These are phyloP conservation scores for Antrozous pallidus DNA, from an alignment of 2,797 vertebrate species.

Conservation along the genomic window DNA sequence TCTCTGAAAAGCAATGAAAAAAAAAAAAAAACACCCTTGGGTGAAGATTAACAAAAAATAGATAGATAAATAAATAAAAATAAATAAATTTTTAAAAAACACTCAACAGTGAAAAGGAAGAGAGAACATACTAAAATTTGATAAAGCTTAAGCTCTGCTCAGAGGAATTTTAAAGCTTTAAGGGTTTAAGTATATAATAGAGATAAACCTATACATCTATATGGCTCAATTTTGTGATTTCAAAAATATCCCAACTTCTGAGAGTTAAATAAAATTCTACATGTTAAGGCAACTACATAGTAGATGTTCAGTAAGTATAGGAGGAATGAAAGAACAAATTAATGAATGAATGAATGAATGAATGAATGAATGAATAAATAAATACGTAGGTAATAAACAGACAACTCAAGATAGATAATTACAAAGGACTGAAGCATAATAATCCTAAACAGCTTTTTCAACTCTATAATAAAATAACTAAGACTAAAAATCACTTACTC, in stretches of 20 bases:
- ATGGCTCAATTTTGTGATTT: conserved; percentile 2
- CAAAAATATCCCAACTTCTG: background rate
- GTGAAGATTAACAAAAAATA: background rate
- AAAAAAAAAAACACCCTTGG: background rate
- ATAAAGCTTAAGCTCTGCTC: background rate
- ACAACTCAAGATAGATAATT: background rate
- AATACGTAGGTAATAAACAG: background rate
- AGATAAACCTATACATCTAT: background rate
- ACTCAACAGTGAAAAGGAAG: conserved; percentile 17
- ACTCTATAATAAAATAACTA: background rate
- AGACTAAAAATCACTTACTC: background rate
- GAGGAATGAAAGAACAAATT: background rate
- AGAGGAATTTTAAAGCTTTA: background rate
- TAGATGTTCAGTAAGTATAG: background rate
- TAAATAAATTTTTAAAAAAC: background rate
- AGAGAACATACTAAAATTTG: background rate
- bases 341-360: background rate
- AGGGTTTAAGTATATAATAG: background rate
- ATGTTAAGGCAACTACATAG: background rate
- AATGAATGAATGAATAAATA: background rate
- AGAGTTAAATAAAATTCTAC: background rate
- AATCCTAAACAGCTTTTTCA: background rate
- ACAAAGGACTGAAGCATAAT: background rate
- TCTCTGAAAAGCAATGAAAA: background rate
- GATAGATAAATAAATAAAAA: background rate